phyloP scores from a whole-genome alignment of 2,888 invertebrate genomes.

The Xanthia togata region DNA sequence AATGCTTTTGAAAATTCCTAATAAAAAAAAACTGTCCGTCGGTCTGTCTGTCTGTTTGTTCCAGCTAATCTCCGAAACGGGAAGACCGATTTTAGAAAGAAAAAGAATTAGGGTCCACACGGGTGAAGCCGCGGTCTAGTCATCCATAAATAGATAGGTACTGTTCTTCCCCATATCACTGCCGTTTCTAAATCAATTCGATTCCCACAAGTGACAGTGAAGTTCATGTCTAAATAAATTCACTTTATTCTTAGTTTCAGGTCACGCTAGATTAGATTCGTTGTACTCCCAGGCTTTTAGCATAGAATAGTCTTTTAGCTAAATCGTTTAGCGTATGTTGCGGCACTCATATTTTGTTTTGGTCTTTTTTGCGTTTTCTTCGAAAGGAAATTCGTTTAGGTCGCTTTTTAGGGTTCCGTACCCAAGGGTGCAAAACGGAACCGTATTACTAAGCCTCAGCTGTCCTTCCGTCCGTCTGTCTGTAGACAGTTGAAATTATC shows the following conservation, averaged over 20 bases:
- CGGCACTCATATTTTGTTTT: conserved; percentile 30
- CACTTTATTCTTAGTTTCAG: conserved; percentile 22
- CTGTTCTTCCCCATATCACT: background rate
- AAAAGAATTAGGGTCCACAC: too few relatives aligned
- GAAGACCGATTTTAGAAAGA: too few relatives aligned
- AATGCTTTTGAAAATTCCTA: too few relatives aligned
- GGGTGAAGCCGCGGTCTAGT: too few relatives aligned
- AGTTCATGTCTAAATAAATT: conserved; percentile 10
- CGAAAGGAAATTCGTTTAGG: conserved; percentile 2
- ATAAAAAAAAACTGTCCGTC: too few relatives aligned
- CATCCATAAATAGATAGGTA: background rate
- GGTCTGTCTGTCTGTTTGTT: too few relatives aligned
- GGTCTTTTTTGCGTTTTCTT: background rate
- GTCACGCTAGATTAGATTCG: conserved; percentile 36
- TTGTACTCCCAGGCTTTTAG: conserved; percentile 40
- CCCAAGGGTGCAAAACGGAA: too few relatives aligned
- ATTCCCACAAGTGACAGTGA: background rate
- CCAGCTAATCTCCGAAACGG: too few relatives aligned
- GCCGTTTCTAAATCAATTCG: conserved; percentile 4
- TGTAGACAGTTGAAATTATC: too few relatives aligned
- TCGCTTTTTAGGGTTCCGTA: too few relatives aligned
- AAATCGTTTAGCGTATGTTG: conserved; percentile 43
- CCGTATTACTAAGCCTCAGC: too few relatives aligned
- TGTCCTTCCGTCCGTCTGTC: too few relatives aligned
- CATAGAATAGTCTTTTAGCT: conserved; percentile 2